Conservation (phyloP, 2,797 vertebrate genomes). For the Chloroceryle amazona region DNA sequence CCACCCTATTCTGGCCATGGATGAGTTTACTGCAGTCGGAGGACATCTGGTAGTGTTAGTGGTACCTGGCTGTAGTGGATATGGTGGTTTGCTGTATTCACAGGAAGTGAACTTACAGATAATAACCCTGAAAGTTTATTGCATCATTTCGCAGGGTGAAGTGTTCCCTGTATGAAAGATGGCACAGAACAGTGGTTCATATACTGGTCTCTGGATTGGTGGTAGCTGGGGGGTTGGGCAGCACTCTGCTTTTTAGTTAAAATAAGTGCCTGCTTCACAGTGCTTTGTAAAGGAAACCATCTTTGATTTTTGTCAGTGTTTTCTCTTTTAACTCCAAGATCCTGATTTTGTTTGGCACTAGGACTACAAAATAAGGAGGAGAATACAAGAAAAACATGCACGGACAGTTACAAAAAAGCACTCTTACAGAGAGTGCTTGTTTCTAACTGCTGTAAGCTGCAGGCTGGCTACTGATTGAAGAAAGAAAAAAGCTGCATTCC, state of each 20-base stretch:
- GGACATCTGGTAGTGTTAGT: neutral
- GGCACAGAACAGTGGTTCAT: neutral
- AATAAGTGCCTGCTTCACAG: neutral
- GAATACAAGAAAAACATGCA: neutral
- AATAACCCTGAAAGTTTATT: neutral
- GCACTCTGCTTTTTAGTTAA: neutral
- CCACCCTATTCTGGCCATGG: neutral
- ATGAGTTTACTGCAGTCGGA: neutral
- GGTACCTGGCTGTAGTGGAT: neutral
- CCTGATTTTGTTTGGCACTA: neutral
- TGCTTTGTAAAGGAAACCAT: neutral
- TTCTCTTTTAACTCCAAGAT: neutral
- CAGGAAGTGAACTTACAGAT: neutral
- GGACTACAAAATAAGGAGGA: neutral
- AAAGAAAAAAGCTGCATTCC: slow-evolving; percentile 12
- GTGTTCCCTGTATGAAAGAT: neutral
- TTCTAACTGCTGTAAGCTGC: neutral
- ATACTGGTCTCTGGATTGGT: neutral
- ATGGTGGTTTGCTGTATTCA: neutral
- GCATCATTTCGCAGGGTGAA: neutral
- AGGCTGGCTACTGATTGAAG: neutral
- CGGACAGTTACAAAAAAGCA: neutral
- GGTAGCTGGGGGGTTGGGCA: neutral
- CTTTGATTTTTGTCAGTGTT: neutral
- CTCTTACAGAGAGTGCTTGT: neutral